These are phyloP conservation scores for Limnephilus rhombicus DNA, from an alignment of 2,888 invertebrate species.

Conservation along the genomic window DNA sequence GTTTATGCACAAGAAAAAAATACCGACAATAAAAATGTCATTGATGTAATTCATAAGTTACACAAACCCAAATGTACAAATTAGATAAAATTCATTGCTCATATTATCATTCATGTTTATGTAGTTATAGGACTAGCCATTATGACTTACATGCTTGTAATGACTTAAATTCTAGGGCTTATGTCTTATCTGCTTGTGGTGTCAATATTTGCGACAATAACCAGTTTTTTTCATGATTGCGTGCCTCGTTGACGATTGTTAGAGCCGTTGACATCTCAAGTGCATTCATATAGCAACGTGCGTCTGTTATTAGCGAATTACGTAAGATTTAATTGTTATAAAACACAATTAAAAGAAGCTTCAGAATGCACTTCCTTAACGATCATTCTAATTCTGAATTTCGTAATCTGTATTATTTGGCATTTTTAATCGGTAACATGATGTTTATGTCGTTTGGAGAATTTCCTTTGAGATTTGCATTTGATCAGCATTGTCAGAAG, in stretches of 20 bases:
- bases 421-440: too few species aligned
- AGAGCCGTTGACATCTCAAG: not conserved
- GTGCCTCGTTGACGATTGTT: not conserved
- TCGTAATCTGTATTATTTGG: too few species aligned
- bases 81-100: not conserved
- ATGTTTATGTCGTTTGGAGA: not conserved
- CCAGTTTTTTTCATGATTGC: not conserved
- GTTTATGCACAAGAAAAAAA: too few species aligned
- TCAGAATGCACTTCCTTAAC: not conserved
- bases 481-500: not conserved
- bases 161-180: not conserved
- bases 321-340: not conserved
- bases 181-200: not conserved
- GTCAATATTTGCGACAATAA: not conserved
- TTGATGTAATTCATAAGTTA: too few species aligned
- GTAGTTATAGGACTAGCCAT: not conserved
- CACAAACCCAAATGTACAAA: too few species aligned
- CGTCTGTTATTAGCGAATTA: not conserved
- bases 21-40: too few species aligned
- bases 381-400: too few species aligned
- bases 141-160: not conserved
- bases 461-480: not conserved
- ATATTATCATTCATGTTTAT: not conserved
- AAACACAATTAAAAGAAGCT: not conserved
- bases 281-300: not conserved